Evolutionary conservation across 2,113 vertebrate species (phyloP), one percentile per base, ranked within the genome.

Genomic region (Ariopsis seemanni): DNA sequence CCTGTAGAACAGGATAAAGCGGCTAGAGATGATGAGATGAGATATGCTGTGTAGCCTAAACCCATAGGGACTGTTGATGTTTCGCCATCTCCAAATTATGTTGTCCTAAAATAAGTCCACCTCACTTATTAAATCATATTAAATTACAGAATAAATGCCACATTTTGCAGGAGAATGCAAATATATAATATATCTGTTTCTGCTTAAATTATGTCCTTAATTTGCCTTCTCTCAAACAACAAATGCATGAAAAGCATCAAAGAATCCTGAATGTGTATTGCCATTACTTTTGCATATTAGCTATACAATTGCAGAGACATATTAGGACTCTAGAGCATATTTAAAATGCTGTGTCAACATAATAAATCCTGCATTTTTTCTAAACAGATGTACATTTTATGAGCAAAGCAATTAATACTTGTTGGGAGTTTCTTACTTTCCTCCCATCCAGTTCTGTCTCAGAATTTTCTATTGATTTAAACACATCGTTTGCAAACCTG

Each of bases 391-490:
- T 57, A 30, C n/a, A 2, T 27, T 53, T 77, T 20, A 75, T 9
- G 20, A 3, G 42, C 7, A 80, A 34, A 80, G 20, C 18, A 81
- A 4, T 11, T 6, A 12, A 58, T 81, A 60, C 27, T 58, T 60
- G 2, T 34, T 58, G 27, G 77, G 55, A 80, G 30, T 58, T 1
- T 80, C 4, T 18, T 30, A 20, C 3, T 20, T 80, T 60, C 18
- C 25, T 60, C 69, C 82, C 62, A 82, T 50, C 85, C 58, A 60
- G 91, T 85, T 88, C 82, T 63, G 91, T 91, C 71, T 67, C 67
- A 9, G 62, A 88, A 85, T 91, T 91, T 90, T 69, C 84, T 89
- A 69, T 90, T 90, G 90, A 91, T 93, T 92, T 89, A 67, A 67
- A 87, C 65, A 55, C 10, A 55, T 52, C 27, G 50, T 22, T 88